Evolutionary conservation across 2,797 vertebrate species (phyloP).

Genomic region (Miichthys miiuy): DNA sequence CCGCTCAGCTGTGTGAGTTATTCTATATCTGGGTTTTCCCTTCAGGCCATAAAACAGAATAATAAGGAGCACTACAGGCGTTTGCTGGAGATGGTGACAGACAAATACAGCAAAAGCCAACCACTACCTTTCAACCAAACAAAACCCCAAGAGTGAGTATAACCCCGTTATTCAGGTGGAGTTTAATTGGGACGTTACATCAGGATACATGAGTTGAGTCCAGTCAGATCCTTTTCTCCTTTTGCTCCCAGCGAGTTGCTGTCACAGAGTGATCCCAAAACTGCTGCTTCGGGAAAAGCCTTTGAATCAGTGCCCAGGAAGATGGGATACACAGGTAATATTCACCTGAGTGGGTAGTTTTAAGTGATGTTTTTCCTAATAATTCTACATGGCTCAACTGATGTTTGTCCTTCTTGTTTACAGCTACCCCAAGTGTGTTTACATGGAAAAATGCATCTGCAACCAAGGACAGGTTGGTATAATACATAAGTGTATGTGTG

Average conservation of each 20-base stretch:
- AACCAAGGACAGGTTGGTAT: constrained; percentile 76
- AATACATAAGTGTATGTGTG: not conserved
- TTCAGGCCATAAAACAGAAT: constrained; percentile 84
- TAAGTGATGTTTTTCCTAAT: not conserved
- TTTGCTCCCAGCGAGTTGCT: constrained; percentile 67
- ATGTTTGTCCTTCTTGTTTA: constrained; percentile 24
- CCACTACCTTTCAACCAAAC: constrained; percentile 85
- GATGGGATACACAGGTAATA: constrained; percentile 73
- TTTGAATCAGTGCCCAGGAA: constrained; percentile 71
- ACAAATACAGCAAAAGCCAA: constrained; percentile 84
- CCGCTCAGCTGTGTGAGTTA: not conserved
- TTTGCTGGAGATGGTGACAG: constrained; percentile 84
- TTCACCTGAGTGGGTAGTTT: not conserved
- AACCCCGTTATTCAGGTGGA: not conserved
- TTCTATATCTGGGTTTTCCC: constrained; percentile 17
- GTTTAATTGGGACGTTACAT: not conserved
- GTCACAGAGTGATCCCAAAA: constrained; percentile 67
- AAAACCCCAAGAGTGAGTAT: constrained; percentile 82
- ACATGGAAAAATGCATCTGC: constrained; percentile 77
- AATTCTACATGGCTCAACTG: not conserved
- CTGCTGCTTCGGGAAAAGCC: constrained; percentile 63
- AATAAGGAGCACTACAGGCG: constrained; percentile 85
- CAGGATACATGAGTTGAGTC: not conserved
- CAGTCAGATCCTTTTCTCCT: not conserved
- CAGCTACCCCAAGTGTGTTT: constrained; percentile 76